Base-by-base conservation (phyloP, 1,140 invertebrate genomes). In the Zeugodacus cucurbitae region DNA sequence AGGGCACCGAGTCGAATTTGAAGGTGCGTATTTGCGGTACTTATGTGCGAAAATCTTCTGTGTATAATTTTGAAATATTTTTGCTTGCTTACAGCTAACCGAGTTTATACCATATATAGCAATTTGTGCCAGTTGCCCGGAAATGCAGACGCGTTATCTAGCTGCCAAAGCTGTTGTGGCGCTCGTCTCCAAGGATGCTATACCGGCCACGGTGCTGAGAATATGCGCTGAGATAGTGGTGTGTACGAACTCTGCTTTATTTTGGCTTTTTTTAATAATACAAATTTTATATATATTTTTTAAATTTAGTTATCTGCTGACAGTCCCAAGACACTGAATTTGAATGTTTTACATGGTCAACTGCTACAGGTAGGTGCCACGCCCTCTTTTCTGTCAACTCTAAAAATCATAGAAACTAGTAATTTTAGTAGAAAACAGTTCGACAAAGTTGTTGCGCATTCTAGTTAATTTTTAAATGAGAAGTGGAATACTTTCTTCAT, bases 141-240 rank as follows among this genome's bases (percentile, higher is more conserved):
- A 96, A 85, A 94, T 95, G 88, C 95, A 96, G 93, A 96, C 96
- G 58, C 94, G 97, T 90, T 94, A 95, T 90, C 92, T 97, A 88
- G 95, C 96, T 85, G 95, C 96, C 14, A 95, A 95, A 94, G 95
- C 97, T 70, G 92, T 96, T 14, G 94, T 95, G 41, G 94, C 96
- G 44, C 92, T 97, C 89, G 93, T 97, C 4, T 94, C 94, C 17
- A 89, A 88, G 7, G 88, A 91, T 0, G 26, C 89, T 0, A 7
- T 93, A 22, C 74, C 89, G 14, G 88, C 11, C 20, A 67, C 54
- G 32, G 82, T 89, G 2, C 59, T 87, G 67, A 32, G 34, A 3
- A 90, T 89, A 62, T 89, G 85, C 58, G 88, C 87, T 17, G 88
- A 86, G 44, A 26, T 89, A 1, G 26, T 89, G 78, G 88, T 90